Base-by-base conservation (phyloP, 2,113 vertebrate species). In the Urocolius indicus region DNA sequence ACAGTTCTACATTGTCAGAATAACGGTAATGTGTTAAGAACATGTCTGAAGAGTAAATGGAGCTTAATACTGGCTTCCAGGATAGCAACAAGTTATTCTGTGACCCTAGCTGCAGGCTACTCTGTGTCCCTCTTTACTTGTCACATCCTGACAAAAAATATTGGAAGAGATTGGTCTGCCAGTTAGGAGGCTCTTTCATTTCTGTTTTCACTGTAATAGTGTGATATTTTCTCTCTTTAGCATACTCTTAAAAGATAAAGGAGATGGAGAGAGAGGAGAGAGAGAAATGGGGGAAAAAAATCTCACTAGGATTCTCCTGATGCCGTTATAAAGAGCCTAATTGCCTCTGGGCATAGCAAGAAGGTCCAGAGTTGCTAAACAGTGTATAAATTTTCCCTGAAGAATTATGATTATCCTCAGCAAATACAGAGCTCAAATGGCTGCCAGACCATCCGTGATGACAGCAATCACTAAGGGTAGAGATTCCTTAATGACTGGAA, bases 311-410 rank as follows among this genome's bases (percentile, higher is more conserved):
- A 80, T 66, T 82, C 69, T 89, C 59, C 45, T 59, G 27, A 29
- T 84, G 72, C 58, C 75, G 24, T 90, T 87, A 54, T 27, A 76
- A 93, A 93, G 21, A 84, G 52, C 29, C 36, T 94, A 54, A 92
- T 95, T 96, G 85, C 79, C 79, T 94, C 80, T 94, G 91, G 90
- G 88, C 83, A 62, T 81, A 92, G 68, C 85, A 71, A 92, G 74
- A 92, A 93, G 59, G 80, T 89, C 83, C 86, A 75, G 82, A 94
- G 93, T 90, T 94, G 61, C 80, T 94, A 94, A 89, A 87, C 17
- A 75, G 48, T 92, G 36, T 89, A 59, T 92, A 92, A 89, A 67
- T 93, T 92, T 62, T 89, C 68, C 79, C 85, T 63, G 48, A 95
- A 95, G 94, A 93, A 55, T 94, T 94, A 74, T 77, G 63, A 77